A percentile compares a stretch with the other conserved stretches of the same genome.
Evolutionary conservation across 2,888 invertebrate species (phyloP).

Genomic region (Terebella lapidaria): DNA sequence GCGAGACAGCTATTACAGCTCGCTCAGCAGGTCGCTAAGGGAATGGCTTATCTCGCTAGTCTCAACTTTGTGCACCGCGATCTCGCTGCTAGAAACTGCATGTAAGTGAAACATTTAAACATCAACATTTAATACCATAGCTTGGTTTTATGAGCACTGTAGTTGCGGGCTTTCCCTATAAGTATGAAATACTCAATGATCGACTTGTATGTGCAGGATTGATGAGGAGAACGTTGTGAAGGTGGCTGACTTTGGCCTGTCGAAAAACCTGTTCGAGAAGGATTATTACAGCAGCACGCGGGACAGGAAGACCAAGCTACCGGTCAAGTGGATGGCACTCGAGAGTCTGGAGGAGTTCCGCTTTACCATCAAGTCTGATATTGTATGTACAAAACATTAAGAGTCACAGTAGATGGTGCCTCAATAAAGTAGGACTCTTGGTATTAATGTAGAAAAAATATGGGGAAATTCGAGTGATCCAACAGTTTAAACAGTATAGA

Average conservation of each 20-base stretch:
- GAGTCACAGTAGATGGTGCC: background rate
- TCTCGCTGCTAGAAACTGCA: constrained; percentile 59
- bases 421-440: too few relatives aligned
- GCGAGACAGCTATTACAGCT: constrained; percentile 55
- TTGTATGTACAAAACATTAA: constrained; percentile 41
- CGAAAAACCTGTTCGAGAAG: constrained; percentile 58
- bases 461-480: background rate
- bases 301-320: constrained; percentile 53
- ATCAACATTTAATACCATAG: too few relatives aligned
- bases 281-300: constrained; percentile 56
- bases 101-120: constrained; percentile 54
- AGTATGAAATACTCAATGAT: too few relatives aligned
- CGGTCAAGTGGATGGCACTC: constrained; percentile 58
- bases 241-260: constrained; percentile 60
- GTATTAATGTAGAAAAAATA: too few relatives aligned
- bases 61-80: constrained; percentile 58
- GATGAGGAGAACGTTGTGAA: constrained; percentile 54
- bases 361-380: constrained; percentile 55
- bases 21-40: constrained; percentile 56
- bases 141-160: too few relatives aligned
- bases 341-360: constrained; percentile 54
- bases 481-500: background rate
- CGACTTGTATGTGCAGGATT: constrained; percentile 48
- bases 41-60: constrained; percentile 57
- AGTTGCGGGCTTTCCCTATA: too few relatives aligned